phyloP scores from a whole-genome alignment of 2,888 invertebrate genomes.

The Margaritifera margaritifera region DNA sequence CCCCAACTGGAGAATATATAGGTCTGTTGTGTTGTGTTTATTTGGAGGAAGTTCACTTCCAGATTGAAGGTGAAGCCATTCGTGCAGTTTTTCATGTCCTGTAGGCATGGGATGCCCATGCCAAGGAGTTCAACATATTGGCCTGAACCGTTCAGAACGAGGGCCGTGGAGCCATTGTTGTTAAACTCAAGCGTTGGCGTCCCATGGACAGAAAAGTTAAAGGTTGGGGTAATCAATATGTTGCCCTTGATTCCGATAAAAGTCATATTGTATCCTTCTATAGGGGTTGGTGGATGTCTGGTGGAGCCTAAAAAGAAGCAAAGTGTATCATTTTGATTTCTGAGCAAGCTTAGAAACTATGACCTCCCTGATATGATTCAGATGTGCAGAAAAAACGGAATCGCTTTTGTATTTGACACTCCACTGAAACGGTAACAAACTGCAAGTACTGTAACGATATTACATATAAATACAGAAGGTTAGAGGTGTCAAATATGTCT shows the following conservation, averaged over 20 bases:
- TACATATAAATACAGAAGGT: too few relatives aligned
- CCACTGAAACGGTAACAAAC: too few relatives aligned
- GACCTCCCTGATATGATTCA: too few relatives aligned
- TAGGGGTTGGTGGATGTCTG: too few relatives aligned
- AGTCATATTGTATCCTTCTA: conserved; percentile 30
- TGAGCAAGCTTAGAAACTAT: too few relatives aligned
- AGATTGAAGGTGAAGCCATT: conserved; percentile 50
- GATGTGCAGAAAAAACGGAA: too few relatives aligned
- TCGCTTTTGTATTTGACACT: too few relatives aligned
- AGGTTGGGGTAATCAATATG: conserved; percentile 45
- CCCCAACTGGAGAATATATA: conserved; percentile 56
- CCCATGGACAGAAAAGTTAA: conserved; percentile 49
- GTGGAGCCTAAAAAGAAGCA: too few relatives aligned
- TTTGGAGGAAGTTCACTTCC: conserved; percentile 39
- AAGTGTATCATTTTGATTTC: too few relatives aligned
- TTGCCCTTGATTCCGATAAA: conserved; percentile 44
- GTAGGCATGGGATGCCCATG: conserved; percentile 47
- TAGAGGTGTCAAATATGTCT: too few relatives aligned
- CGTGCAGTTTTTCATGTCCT: conserved; percentile 42
- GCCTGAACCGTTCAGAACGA: conserved; percentile 38
- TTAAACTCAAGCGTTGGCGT: conserved; percentile 36
- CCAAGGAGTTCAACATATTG: conserved; percentile 50
- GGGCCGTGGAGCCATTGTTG: conserved; percentile 32
- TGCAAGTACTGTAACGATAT: too few relatives aligned
- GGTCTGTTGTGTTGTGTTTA: conserved; percentile 37